These are phyloP conservation scores for Synergus itoensis DNA, from an alignment of 2,888 invertebrate genomes.

Conservation along the genomic window DNA sequence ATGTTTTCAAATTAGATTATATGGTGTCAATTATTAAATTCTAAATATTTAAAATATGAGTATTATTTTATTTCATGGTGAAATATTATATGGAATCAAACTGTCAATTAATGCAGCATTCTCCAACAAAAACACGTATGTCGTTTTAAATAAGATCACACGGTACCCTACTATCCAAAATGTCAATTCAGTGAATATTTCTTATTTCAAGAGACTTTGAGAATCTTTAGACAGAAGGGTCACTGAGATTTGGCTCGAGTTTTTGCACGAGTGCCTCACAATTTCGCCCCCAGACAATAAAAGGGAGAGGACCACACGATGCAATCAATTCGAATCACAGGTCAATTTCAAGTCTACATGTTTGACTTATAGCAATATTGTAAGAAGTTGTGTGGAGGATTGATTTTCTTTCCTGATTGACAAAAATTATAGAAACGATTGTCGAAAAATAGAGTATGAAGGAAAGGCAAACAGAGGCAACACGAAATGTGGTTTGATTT, in stretches of 20 bases:
- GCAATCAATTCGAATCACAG: background rate
- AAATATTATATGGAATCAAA: too few species aligned
- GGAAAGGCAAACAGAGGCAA: background rate
- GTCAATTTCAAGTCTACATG: background rate
- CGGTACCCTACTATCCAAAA: background rate
- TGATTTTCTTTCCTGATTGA: background rate
- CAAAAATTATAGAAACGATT: background rate
- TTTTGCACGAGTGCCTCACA: slow-evolving; percentile 47
- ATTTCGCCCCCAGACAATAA: slow-evolving; percentile 32
- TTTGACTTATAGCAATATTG: background rate
- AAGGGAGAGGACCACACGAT: background rate
- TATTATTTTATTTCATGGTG: too few species aligned
- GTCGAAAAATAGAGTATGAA: background rate
- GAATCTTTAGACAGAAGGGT: slow-evolving; percentile 64
- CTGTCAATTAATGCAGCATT: too few species aligned
- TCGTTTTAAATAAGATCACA: background rate
- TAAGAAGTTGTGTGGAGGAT: background rate
- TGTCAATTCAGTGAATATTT: slow-evolving; percentile 61
- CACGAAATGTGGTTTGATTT: background rate
- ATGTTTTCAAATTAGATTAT: too few species aligned
- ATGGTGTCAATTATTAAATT: too few species aligned
- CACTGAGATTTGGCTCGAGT: slow-evolving; percentile 63
- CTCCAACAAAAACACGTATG: background rate
- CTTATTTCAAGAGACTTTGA: slow-evolving; percentile 66
- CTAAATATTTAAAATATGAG: too few species aligned